Base-by-base conservation (phyloP, 2,888 invertebrate genomes). In the Metalampra italica region DNA sequence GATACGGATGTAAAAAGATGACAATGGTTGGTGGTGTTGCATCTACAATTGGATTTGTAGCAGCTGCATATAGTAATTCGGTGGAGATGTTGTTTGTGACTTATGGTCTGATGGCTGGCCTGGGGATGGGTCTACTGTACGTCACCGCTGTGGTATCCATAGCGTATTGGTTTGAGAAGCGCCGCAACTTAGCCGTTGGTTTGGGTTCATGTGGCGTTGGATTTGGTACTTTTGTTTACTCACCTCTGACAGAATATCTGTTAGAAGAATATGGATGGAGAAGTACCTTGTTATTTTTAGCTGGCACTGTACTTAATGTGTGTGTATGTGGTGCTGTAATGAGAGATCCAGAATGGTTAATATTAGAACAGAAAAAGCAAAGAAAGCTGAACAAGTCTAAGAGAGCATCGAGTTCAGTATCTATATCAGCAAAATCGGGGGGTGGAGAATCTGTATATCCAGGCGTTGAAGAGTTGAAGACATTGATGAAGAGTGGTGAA, bases 91-190 rank as follows among this genome's bases (percentile, higher is more conserved):
- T 96, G 67, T 95, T 93, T 78, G 69, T 97, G 48, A 96, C 96
- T 0, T 97, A 96, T 70, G 97, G 97, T 43, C 87, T 96, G 3
- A 91, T 96, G 63, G 94, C 96, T 45, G 97, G 97, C 0, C 78
- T 97, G 42, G 97, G 97, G 2, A 90, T 97, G 76, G 96, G 96
- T 3, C 78, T 96, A 40, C 92, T 95, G 57, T 97, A 96, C 75
- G 97, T 97, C 5, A 95, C 97, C 7, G 96, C 96, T 11, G 97
- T 97, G 5, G 97, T 97, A 9, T 95, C 95, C 46, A 95, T 97
- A 47, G 97, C 97, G 0, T 97, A 96, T 77, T 97, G 97, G 94
- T 97, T 97, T 78, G 96, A 97, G 64, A 95, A 95, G 74, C 94
- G 94, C 64, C 91, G 97, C 30, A 95, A 95, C 37, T 91, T 97